A percentile compares a stretch with the other conserved stretches of the same genome.
These are phyloP conservation scores for Drosophila simulans DNA, from an alignment of 1,140 invertebrate genomes.

Conservation along the genomic window DNA sequence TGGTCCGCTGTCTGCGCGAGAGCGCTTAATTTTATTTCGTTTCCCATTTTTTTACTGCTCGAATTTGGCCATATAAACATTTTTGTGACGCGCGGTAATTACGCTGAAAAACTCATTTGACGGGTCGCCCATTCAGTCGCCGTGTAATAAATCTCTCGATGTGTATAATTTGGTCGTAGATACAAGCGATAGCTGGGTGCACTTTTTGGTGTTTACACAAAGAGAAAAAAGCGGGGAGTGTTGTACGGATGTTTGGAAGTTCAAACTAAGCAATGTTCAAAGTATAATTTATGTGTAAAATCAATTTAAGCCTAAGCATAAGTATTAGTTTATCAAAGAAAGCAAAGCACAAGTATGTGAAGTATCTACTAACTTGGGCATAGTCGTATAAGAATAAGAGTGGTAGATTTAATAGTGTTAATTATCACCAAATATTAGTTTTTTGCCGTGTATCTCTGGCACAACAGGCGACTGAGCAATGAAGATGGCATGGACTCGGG, in stretches of 20 bases:
- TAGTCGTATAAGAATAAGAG: too few species aligned
- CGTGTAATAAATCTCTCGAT: conserved; percentile 78
- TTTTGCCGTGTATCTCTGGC: conserved; percentile 9
- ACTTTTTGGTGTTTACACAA: conserved; percentile 19
- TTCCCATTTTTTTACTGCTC: conserved; percentile 55
- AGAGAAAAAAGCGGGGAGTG: neutral
- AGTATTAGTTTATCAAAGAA: too few species aligned
- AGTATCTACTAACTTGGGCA: too few species aligned
- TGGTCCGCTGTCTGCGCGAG: conserved; percentile 58
- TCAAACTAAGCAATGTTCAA: too few species aligned
- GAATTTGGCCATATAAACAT: conserved; percentile 65
- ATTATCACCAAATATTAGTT: neutral
- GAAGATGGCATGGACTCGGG: conserved; percentile 37
- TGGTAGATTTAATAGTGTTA: too few species aligned
- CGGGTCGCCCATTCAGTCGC: conserved; percentile 73
- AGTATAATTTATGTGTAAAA: too few species aligned
- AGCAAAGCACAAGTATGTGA: too few species aligned
- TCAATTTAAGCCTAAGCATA: too few species aligned
- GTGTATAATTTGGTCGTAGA: conserved; percentile 76
- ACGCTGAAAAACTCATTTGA: conserved; percentile 82
- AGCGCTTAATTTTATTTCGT: conserved; percentile 65
- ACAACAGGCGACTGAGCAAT: conserved; percentile 63
- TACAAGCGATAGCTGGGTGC: conserved; percentile 46
- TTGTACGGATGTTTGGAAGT: too few species aligned
- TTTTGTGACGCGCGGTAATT: conserved; percentile 76